Evolutionary conservation across 1,140 invertebrate genomes (phyloP).

Genomic region (Plodia interpunctella): DNA sequence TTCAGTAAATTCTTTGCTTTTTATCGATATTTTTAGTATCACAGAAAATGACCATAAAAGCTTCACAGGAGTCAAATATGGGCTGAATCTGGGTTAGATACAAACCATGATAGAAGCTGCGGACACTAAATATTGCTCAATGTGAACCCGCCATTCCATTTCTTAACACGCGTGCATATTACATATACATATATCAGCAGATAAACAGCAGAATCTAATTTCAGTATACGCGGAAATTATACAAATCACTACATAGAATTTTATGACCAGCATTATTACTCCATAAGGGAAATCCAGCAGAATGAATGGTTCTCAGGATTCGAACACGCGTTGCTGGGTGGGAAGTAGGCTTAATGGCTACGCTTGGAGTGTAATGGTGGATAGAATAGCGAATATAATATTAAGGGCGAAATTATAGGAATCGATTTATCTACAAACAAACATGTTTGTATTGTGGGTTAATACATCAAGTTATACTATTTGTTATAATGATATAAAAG

Average conservation of each 20-base stretch:
- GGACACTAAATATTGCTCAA: not conserved
- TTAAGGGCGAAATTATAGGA: too few species aligned
- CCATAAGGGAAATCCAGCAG: constrained; percentile 14
- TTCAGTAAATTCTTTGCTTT: too few species aligned
- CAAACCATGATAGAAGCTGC: too few species aligned
- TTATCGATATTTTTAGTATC: too few species aligned
- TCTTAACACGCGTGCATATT: not conserved
- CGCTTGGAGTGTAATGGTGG: not conserved
- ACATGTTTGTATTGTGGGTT: too few species aligned
- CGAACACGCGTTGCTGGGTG: not conserved
- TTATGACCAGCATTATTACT: constrained; percentile 25
- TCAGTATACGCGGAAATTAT: constrained; percentile 18
- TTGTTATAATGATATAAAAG: too few species aligned
- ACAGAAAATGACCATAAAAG: too few species aligned
- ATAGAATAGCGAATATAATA: too few species aligned
- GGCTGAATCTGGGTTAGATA: too few species aligned
- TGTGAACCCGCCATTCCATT: not conserved
- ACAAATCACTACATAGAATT: constrained; percentile 31
- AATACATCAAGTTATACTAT: too few species aligned
- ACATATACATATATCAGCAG: not conserved
- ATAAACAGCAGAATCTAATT: not conserved
- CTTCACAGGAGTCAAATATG: too few species aligned
- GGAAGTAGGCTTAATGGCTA: not conserved
- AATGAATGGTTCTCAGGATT: not conserved
- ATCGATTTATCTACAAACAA: too few species aligned